Conservation (phyloP, 2,113 vertebrate species). For the Himantopus leucocephalus region DNA sequence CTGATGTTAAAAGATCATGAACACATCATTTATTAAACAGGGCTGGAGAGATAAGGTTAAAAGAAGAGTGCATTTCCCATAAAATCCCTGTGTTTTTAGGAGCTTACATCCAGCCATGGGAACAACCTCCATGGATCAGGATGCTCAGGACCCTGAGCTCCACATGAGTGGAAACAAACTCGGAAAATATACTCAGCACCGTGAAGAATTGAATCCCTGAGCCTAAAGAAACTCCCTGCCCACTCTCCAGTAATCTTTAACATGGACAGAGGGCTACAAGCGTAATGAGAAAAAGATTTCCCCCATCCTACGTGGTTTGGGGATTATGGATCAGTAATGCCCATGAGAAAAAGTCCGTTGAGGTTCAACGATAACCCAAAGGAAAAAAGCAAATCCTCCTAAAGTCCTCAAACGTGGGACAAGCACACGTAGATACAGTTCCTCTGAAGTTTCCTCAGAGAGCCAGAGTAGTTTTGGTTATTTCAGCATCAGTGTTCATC, state of each 20-base stretch:
- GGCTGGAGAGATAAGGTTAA: conserved; percentile 32
- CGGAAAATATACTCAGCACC: background rate
- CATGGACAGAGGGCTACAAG: fast-evolving
- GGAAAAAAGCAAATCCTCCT: background rate
- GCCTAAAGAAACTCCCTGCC: background rate
- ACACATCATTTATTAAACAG: conserved; percentile 71
- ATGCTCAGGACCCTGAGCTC: background rate
- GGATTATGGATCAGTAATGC: background rate
- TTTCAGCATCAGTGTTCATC: background rate
- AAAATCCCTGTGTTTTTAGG: background rate
- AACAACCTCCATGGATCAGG: background rate
- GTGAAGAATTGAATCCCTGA: background rate
- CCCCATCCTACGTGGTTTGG: background rate
- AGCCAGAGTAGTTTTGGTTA: background rate
- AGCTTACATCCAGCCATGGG: background rate
- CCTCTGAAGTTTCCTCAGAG: background rate
- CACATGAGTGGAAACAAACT: background rate
- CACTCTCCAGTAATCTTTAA: background rate
- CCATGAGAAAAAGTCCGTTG: background rate
- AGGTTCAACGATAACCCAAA: background rate
- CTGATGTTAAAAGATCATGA: conserved; percentile 73
- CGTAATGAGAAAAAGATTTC: background rate
- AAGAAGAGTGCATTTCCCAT: conserved; percentile 3
- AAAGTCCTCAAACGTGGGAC: background rate
- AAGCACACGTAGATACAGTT: background rate